Base-by-base conservation (phyloP, 2,888 invertebrate genomes). In the Drosophila mulleri region DNA sequence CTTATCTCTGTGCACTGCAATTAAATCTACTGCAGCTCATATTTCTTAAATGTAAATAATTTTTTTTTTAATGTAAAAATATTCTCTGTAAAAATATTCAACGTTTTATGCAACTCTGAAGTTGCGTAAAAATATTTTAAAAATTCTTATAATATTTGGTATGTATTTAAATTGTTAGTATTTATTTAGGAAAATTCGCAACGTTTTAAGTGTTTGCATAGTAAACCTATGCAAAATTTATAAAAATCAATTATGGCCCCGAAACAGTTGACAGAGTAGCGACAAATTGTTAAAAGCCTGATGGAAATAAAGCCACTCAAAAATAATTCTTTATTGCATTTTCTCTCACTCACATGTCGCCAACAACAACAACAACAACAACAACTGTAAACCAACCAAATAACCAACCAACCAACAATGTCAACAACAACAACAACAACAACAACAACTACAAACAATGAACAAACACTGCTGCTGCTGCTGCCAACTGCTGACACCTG, bases 401-500 rank as follows among this genome's bases (percentile, higher is more conserved):
- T 32, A 66, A 62, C 63, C 58, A 59, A 74, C 65, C 59, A 53
- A 75, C 72, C 64, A 68, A 82, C 75, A 75, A 69, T 79, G 63
- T 61, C 66, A 67, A 69, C 68, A 47, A 50, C 54, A 64, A 63
- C 59, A 67, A 74, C 68, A 62, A 60, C 53, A 54, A 56, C 29
- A 16, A n/a, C n/a, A 42, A 11, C 20, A 23, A 12, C n/a, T n/a
- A n/a, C n/a, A n/a, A n/a, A n/a, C n/a, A n/a, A 20, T 12, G 12
- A 41, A 45, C 45, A 45, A 45, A 42, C 18, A 20, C 52, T 52
- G 52, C 52, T 59, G 63, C 53, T 42, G 63, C 50, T 42, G 53
- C 73, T 56, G 70, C 67, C 73, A 71, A 65, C 82, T 73, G 67
- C 59, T 71, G 83, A 77, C 81, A 86, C 75, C 78, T 85, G 78